These are phyloP conservation scores for Zonitis immaculata DNA, from an alignment of 2,888 invertebrate genomes.

Conservation along the genomic window DNA sequence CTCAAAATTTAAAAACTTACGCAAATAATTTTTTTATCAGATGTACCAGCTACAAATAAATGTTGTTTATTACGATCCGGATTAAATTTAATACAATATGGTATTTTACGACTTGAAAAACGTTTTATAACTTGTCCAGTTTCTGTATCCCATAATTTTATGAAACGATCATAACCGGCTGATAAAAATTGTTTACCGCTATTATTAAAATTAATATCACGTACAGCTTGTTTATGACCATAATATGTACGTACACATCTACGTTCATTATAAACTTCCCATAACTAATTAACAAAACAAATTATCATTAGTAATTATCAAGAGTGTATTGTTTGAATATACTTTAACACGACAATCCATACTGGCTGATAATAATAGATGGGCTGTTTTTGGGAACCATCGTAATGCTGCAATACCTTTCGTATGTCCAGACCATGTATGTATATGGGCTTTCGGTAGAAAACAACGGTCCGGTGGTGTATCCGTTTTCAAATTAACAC, in stretches of 20 bases:
- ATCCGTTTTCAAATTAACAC: slow-evolving; percentile 79
- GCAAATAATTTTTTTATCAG: slow-evolving; percentile 99
- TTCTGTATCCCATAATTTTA: slow-evolving; percentile 99
- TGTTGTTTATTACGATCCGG: slow-evolving; percentile 97
- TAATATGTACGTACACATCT: slow-evolving; percentile 91
- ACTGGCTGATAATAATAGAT: slow-evolving; percentile 89
- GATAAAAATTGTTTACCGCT: slow-evolving; percentile 89
- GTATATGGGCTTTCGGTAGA: slow-evolving; percentile 91
- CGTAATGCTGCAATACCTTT: slow-evolving; percentile 93
- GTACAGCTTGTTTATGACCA: slow-evolving; percentile 94
- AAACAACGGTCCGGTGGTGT: slow-evolving; percentile 93
- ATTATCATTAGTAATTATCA: no score
- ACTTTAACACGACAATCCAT: slow-evolving; percentile 97
- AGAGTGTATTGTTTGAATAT: no score
- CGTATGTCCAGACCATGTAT: slow-evolving; percentile 96
- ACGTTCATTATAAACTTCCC: slow-evolving; percentile 96
- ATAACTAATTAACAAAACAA: no score
- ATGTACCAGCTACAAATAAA: slow-evolving; percentile 96
- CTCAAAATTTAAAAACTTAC: slow-evolving; percentile 60
- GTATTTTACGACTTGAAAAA: slow-evolving; percentile 94
- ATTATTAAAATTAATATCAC: slow-evolving; percentile 95
- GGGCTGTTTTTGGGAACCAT: slow-evolving; percentile 93
- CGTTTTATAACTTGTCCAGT: slow-evolving; percentile 80
- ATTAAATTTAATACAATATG: slow-evolving; percentile 97
- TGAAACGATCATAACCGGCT: slow-evolving; percentile 92